Evolutionary conservation across 2,888 invertebrate genomes (phyloP).

Genomic region (Xylocampa areola): DNA sequence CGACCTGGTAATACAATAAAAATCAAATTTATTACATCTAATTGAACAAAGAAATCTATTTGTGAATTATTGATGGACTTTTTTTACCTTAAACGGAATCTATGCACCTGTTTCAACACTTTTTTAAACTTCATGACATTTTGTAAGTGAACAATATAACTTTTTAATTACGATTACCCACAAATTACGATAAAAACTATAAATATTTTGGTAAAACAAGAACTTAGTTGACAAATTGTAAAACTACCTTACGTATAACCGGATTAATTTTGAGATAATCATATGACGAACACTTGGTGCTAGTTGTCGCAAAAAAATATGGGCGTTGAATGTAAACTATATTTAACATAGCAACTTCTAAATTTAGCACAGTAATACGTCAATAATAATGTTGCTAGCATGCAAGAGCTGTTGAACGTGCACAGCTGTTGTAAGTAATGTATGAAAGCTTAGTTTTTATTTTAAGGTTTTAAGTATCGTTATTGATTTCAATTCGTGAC

Average conservation of each 20-base stretch:
- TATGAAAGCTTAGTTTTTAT: too few species aligned
- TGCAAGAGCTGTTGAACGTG: too few species aligned
- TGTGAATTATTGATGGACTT: constrained; percentile 15
- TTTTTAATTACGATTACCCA: constrained; percentile 68
- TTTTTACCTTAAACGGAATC: constrained; percentile 59
- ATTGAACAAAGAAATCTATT: constrained; percentile 49
- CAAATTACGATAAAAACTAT: constrained; percentile 52
- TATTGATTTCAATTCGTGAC: too few species aligned
- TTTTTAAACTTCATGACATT: constrained; percentile 64
- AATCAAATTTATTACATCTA: constrained; percentile 10
- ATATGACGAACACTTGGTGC: constrained; percentile 24
- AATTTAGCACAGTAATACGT: constrained; percentile 36
- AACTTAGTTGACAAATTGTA: constrained; percentile 42
- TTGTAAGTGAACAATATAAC: constrained; percentile 34
- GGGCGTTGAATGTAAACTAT: background rate
- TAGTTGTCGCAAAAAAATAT: constrained; percentile 14
- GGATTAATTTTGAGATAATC: constrained; percentile 6
- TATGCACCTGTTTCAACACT: constrained; percentile 48
- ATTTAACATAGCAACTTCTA: constrained; percentile 9
- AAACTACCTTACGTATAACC: constrained; percentile 34
- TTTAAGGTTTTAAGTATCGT: too few species aligned
- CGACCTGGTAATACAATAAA: constrained; percentile 42
- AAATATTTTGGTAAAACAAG: constrained; percentile 46
- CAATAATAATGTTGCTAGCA: constrained; percentile 43
- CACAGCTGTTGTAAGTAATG: too few species aligned